Conservation (phyloP, 2,888 invertebrate genomes). For the Gryllus longicercus region DNA sequence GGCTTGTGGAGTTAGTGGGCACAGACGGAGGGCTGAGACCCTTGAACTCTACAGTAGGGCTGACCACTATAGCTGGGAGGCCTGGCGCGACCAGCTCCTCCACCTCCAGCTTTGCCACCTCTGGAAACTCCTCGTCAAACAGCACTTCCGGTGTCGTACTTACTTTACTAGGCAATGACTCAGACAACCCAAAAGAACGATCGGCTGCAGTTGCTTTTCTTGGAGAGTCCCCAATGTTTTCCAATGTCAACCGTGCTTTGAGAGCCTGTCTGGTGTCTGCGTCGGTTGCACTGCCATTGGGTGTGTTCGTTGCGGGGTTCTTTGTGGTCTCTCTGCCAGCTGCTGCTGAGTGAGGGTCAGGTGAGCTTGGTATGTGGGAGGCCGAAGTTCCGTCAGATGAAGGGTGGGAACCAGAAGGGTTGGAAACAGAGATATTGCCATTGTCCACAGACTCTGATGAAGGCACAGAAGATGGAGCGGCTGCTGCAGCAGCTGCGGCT, state of each 20-base stretch:
- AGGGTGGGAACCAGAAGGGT: background rate
- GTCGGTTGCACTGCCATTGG: background rate
- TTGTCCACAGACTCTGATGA: background rate
- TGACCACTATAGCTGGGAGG: constrained; percentile 31
- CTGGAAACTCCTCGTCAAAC: constrained; percentile 17
- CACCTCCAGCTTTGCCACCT: background rate
- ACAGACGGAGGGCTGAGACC: constrained; percentile 25
- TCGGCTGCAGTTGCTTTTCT: background rate
- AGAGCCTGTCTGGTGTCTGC: background rate
- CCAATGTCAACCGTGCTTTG: background rate
- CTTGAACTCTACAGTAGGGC: constrained; percentile 35
- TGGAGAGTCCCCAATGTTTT: background rate
- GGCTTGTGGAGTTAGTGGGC: background rate
- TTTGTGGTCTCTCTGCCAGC: background rate
- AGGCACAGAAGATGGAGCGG: background rate
- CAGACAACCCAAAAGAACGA: background rate
- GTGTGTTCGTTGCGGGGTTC: background rate
- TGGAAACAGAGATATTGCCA: background rate
- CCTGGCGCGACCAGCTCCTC: background rate
- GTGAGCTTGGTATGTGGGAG: background rate
- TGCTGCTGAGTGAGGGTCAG: background rate
- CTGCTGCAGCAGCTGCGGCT: background rate
- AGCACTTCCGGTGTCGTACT: background rate
- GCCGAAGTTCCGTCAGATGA: background rate
- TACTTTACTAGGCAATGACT: constrained; percentile 9